phyloP scores from a whole-genome alignment of 2,888 invertebrate genomes.

The Mythimna lalbum region DNA sequence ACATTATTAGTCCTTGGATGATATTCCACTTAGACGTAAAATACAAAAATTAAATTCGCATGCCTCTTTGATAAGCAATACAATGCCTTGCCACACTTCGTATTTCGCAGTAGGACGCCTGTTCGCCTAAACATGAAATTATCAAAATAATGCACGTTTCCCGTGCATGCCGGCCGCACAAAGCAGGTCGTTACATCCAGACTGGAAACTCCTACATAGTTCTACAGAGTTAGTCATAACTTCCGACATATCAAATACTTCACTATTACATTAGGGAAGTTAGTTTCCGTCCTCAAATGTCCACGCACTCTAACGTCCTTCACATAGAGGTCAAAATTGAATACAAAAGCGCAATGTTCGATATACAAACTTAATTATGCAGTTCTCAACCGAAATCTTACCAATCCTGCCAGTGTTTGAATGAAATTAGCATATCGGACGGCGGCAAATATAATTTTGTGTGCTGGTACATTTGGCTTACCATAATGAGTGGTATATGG shows the following conservation, averaged over 20 bases:
- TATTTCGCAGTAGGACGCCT: conserved; percentile 46
- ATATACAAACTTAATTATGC: conserved; percentile 60
- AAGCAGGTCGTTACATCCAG: conserved; percentile 66
- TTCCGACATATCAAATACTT: conserved; percentile 77
- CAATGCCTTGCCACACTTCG: conserved; percentile 5
- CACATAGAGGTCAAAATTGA: conserved; percentile 69
- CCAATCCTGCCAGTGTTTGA: conserved; percentile 37
- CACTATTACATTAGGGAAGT: conserved; percentile 76
- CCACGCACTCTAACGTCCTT: conserved; percentile 58
- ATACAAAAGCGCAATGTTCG: conserved; percentile 65
- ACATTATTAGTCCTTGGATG: too few species aligned
- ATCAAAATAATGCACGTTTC: conserved; percentile 64
- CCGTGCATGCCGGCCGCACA: conserved; percentile 54
- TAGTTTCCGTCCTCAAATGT: conserved; percentile 69
- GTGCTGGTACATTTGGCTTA: conserved; percentile 60
- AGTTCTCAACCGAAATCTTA: conserved; percentile 43
- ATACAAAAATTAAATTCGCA: too few species aligned
- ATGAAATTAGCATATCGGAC: conserved; percentile 42
- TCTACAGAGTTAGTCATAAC: conserved; percentile 73
- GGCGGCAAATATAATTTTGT: conserved; percentile 63
- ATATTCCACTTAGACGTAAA: too few species aligned
- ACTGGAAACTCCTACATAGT: conserved; percentile 62
- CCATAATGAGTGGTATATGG: conserved; percentile 67
- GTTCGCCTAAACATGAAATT: conserved; percentile 49
- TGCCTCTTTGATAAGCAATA: conserved; percentile 8